Evolutionary conservation across 2,888 invertebrate species (phyloP).

Genomic region (Spialia ferax): DNA sequence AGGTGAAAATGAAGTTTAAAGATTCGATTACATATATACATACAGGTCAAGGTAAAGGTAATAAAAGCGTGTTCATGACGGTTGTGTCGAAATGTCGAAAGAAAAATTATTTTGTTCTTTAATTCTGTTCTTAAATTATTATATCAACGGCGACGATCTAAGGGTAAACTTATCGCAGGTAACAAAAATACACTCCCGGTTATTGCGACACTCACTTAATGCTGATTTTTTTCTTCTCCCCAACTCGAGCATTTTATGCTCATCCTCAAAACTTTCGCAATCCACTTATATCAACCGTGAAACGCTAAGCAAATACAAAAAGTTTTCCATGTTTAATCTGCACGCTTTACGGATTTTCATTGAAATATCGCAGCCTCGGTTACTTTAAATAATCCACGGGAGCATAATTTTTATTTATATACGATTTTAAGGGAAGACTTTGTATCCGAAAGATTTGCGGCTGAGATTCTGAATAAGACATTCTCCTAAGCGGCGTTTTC

Average conservation of each 20-base stretch:
- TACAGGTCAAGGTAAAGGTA: too few species aligned
- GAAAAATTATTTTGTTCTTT: conserved; percentile 26
- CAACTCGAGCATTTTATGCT: conserved; percentile 80
- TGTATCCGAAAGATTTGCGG: conserved; percentile 45
- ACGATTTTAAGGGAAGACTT: conserved; percentile 53
- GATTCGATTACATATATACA: too few species aligned
- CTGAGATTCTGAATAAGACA: conserved; percentile 50
- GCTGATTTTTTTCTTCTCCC: conserved; percentile 73
- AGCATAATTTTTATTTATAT: conserved; percentile 67
- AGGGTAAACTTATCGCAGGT: conserved; percentile 64
- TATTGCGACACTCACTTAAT: conserved; percentile 78
- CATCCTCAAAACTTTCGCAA: conserved; percentile 85
- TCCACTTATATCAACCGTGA: conserved; percentile 86
- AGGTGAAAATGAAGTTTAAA: too few species aligned
- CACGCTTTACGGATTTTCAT: conserved; percentile 82
- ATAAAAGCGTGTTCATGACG: too few species aligned
- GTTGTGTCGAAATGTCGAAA: neutral
- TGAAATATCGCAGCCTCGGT: conserved; percentile 74
- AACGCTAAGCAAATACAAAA: conserved; percentile 85
- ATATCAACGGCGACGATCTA: conserved; percentile 44
- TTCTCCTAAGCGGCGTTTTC: conserved; percentile 45
- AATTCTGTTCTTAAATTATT: conserved; percentile 29
- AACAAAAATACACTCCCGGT: conserved; percentile 74
- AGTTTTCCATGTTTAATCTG: conserved; percentile 83
- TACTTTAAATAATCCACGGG: conserved; percentile 79